phyloP scores from a whole-genome alignment of 2,888 invertebrate species.

The Callyntrura sp. region DNA sequence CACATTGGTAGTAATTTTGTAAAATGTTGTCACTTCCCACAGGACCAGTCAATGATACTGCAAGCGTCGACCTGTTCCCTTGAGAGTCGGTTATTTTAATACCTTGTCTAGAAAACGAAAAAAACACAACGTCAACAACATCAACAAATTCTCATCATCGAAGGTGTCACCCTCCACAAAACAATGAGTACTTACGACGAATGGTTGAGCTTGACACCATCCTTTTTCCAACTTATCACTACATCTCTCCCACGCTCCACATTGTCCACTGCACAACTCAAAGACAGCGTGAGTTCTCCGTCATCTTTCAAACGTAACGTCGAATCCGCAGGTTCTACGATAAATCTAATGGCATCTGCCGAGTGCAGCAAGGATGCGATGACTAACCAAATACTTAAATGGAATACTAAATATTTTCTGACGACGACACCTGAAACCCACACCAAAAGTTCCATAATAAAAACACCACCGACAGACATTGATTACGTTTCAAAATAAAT shows the following conservation, averaged over 20 bases:
- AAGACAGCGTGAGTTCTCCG: slow-evolving; percentile 40
- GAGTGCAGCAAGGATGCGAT: background rate
- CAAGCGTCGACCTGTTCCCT: slow-evolving; percentile 61
- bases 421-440: slow-evolving; percentile 21
- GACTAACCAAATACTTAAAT: slow-evolving; percentile 56
- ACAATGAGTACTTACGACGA: slow-evolving; percentile 41
- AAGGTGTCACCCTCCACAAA: no score
- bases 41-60: slow-evolving; percentile 37
- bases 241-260: slow-evolving; percentile 58
- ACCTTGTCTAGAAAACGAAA: slow-evolving; percentile 44
- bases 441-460: no score
- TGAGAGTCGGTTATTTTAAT: slow-evolving; percentile 53
- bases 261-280: slow-evolving; percentile 59
- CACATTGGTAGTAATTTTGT: slow-evolving; percentile 70
- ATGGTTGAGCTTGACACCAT: slow-evolving; percentile 66
- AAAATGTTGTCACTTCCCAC: slow-evolving; percentile 43
- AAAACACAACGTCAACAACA: background rate
- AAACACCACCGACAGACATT: no score
- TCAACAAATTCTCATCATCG: no score
- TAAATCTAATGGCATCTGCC: slow-evolving; percentile 45
- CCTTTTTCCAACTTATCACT: slow-evolving; percentile 71
- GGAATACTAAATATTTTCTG: slow-evolving; percentile 40
- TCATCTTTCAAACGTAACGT: slow-evolving; percentile 56
- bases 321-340: slow-evolving; percentile 50
- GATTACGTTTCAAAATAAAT: background rate